These are phyloP conservation scores for Amaurobius ferox DNA, from an alignment of 2,888 invertebrate species.

Conservation along the genomic window DNA sequence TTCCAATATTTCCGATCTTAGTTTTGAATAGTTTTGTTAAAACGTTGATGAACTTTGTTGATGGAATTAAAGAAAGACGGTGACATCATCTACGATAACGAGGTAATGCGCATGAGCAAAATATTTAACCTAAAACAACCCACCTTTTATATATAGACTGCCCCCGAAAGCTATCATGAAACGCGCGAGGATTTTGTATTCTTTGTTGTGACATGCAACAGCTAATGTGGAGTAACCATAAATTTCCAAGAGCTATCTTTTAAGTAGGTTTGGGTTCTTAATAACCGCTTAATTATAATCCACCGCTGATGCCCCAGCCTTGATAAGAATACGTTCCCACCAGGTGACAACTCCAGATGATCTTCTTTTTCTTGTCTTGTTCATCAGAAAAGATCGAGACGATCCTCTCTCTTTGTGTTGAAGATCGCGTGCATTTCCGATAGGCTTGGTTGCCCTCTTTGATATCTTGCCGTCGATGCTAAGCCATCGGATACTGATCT, in stretches of 20 bases:
- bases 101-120: too few species aligned
- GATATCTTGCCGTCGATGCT: conserved; percentile 38
- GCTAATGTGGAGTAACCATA: conserved; percentile 65
- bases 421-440: conserved; percentile 41
- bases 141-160: not conserved
- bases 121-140: not conserved
- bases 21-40: too few species aligned
- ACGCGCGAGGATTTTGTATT: conserved; percentile 38
- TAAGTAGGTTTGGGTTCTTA: conserved; percentile 52
- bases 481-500: conserved; percentile 24
- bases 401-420: conserved; percentile 41
- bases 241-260: conserved; percentile 47
- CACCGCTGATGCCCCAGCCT: conserved; percentile 26
- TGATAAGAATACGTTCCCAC: conserved; percentile 56
- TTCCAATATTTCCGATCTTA: too few species aligned
- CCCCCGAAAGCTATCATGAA: conserved; percentile 19
- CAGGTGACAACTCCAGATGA: conserved; percentile 53
- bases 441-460: conserved; percentile 47
- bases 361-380: conserved; percentile 28
- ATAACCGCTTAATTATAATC: conserved; percentile 64
- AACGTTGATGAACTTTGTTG: too few species aligned
- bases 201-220: conserved; percentile 51
- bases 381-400: not conserved
- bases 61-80: too few species aligned
- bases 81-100: too few species aligned